A percentile compares a stretch with the other conserved stretches of the same genome.
Conservation (phyloP, 1,140 invertebrate genomes). For the Centruroides sculpturatus region DNA sequence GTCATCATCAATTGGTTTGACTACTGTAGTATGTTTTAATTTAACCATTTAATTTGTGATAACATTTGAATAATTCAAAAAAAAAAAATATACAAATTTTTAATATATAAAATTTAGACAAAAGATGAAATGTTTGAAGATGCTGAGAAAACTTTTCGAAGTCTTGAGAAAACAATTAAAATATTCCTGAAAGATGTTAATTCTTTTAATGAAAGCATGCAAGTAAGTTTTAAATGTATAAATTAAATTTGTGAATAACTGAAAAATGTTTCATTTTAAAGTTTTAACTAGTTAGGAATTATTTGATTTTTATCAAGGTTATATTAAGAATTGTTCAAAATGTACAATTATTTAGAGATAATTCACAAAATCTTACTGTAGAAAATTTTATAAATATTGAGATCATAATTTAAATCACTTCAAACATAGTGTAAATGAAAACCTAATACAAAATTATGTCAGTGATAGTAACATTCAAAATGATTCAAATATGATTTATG, state of each 20-base stretch:
- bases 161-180: constrained; percentile 40
- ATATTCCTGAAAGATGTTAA: constrained; percentile 37
- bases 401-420: too few species aligned
- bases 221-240: constrained; percentile 21
- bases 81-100: constrained; percentile 1
- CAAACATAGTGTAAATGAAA: too few species aligned
- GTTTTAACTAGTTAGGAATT: too few species aligned
- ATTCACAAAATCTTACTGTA: too few species aligned
- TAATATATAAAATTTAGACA: constrained; percentile 22
- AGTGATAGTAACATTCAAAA: too few species aligned
- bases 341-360: too few species aligned
- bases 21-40: constrained; percentile 28
- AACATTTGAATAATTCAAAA: neutral
- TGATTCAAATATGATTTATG: too few species aligned
- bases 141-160: constrained; percentile 36
- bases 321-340: too few species aligned
- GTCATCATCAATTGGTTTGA: constrained; percentile 39
- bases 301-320: neutral
- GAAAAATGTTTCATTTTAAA: constrained; percentile 20
- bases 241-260: too few species aligned
- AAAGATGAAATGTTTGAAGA: constrained; percentile 41
- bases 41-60: neutral
- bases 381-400: too few species aligned
- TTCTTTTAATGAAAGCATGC: constrained; percentile 25
- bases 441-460: too few species aligned